Conservation (phyloP, 2,113 vertebrate genomes). For the Struthidea cinerea region DNA sequence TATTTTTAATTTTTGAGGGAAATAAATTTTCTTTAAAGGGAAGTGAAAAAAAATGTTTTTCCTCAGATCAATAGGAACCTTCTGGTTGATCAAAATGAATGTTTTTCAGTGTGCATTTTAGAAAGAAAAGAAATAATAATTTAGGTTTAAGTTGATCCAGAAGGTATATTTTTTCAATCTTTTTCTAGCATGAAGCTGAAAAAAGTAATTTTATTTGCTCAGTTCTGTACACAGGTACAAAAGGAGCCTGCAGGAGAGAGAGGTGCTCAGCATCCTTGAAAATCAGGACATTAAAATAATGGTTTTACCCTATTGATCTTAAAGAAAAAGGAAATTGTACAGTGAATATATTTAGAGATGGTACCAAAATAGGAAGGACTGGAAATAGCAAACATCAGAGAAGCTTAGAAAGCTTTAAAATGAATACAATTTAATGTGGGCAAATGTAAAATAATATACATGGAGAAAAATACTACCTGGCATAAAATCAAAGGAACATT, state of each 20-base stretch:
- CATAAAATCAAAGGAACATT: constrained; percentile 51
- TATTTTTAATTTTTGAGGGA: background rate
- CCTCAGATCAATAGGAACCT: background rate
- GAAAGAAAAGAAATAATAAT: background rate
- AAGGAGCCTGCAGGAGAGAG: background rate
- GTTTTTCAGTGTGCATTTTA: background rate
- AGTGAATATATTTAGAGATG: constrained; percentile 46
- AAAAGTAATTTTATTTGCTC: background rate
- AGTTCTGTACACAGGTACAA: background rate
- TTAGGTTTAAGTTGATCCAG: background rate
- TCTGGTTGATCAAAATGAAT: background rate
- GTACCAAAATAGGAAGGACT: constrained; percentile 52
- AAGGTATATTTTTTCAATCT: background rate
- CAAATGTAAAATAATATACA: constrained; percentile 60
- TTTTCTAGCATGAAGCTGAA: background rate
- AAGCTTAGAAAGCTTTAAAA: constrained; percentile 61
- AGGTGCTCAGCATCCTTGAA: constrained; percentile 33
- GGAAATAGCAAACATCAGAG: constrained; percentile 48
- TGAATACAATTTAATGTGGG: constrained; percentile 60
- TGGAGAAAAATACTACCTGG: constrained; percentile 48
- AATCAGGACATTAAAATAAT: constrained; percentile 5
- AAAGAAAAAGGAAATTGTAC: constrained; percentile 56
- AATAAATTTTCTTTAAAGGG: background rate
- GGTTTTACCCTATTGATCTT: constrained; percentile 19
- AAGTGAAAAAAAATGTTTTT: background rate